Evolutionary conservation across 1,140 invertebrate genomes (phyloP).

Genomic region (Zaprionus ornatus): DNA sequence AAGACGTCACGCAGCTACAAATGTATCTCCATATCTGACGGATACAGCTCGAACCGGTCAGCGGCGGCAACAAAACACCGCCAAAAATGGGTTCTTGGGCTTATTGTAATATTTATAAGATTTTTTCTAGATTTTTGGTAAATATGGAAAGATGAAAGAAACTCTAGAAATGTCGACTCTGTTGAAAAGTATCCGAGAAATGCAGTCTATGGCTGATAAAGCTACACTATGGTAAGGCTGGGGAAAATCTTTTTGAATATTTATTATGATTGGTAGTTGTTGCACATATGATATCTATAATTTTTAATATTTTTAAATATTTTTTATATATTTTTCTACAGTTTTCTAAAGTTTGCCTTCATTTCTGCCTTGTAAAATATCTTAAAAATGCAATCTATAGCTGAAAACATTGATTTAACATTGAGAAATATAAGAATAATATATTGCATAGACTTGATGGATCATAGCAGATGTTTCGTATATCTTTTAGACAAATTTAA

Average conservation of each 20-base stretch:
- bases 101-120: not conserved
- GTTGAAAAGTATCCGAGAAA: not conserved
- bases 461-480: too few relatives aligned
- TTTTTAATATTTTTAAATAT: not conserved
- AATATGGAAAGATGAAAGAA: not conserved
- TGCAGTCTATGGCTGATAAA: not conserved
- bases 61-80: not conserved
- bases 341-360: not conserved
- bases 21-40: not conserved
- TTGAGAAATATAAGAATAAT: too few relatives aligned
- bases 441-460: too few relatives aligned
- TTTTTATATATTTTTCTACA: not conserved
- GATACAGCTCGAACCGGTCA: conserved; percentile 2
- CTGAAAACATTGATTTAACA: too few relatives aligned
- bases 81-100: not conserved
- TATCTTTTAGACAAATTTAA: too few relatives aligned
- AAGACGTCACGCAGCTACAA: conserved; percentile 25
- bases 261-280: not conserved
- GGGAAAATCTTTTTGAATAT: not conserved
- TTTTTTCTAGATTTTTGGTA: not conserved
- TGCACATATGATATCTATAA: not conserved
- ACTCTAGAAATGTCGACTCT: not conserved
- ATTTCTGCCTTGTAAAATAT: not conserved
- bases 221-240: too few relatives aligned
- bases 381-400: not conserved